phyloP scores from a whole-genome alignment of 2,113 vertebrate species.

The Falcunculus frontatus region DNA sequence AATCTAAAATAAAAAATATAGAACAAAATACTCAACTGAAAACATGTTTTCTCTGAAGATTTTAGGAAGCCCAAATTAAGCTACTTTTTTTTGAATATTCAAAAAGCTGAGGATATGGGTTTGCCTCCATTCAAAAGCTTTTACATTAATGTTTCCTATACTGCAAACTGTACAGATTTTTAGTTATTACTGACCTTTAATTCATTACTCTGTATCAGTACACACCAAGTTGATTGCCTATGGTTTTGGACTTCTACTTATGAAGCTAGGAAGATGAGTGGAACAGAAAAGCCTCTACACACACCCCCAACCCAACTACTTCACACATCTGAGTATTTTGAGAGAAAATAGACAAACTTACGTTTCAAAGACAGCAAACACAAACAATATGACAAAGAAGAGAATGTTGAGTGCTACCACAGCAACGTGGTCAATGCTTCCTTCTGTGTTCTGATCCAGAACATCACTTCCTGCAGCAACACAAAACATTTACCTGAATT shows the following conservation, averaged over 20 bases:
- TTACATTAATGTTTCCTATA: background rate
- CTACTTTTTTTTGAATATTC: background rate
- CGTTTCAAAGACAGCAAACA: conserved; percentile 98
- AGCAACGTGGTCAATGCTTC: conserved; percentile 80
- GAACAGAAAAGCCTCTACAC: background rate
- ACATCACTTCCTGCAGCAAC: conserved; percentile 67
- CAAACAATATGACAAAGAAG: conserved; percentile 91
- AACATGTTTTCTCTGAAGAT: background rate
- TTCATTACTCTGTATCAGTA: background rate
- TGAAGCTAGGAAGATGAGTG: background rate
- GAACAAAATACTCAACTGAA: background rate
- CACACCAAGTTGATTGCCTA: background rate
- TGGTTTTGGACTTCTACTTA: background rate
- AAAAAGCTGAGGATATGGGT: background rate
- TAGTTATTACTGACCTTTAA: background rate
- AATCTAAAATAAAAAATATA: background rate
- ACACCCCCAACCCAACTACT: background rate
- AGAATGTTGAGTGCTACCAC: conserved; percentile 86
- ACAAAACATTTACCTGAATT: background rate
- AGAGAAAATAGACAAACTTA: conserved; percentile 66
- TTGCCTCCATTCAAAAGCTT: background rate
- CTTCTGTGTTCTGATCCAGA: conserved; percentile 58
- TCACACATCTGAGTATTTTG: background rate
- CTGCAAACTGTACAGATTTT: background rate
- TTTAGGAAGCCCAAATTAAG: background rate